Evolutionary conservation across 2,797 vertebrate genomes (phyloP), one percentile per base, ranked within the genome.

Genomic region (Coccyzus lansbergi): DNA sequence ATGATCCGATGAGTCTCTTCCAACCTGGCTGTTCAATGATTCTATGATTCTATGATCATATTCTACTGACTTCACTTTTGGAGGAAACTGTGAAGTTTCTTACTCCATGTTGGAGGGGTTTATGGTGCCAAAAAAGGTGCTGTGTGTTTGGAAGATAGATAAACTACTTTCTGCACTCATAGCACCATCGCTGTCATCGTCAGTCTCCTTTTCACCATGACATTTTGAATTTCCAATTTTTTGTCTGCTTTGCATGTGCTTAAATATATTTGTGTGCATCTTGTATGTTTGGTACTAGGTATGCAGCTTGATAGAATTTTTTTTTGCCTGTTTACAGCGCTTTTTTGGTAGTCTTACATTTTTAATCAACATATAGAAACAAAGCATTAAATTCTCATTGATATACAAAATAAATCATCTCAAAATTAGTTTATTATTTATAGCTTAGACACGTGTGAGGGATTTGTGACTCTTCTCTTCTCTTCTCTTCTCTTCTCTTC

Each of bases 341-440:
- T 75, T 78, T n/a, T 71, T 74, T 25, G 71, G 22, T 31, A 74
- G 10, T 28, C 15, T 69, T 38, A 36, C 19, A 12, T 40, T 93
- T 92, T 88, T 46, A 83, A 80, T 60, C 55, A 65, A 28, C 51
- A 7, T 72, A 16, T 53, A 48, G 7, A 63, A 83, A 12, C 29
- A 28, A 7, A 20, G 8, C 28, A 56, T 84, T 79, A 36, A 53
- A 18, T 53, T 84, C 11, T 74, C 12, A 60, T 19, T 76, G 74
- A 33, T 89, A 67, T 3, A 68, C 26, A 83, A 81, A 74, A 65
- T 80, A 76, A 90, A 59, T 79, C 0, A 60, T 63, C 17, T 75
- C 14, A 90, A 78, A 90, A 81, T 51, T 52, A 44, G 9, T 78
- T 92, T 69, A 25, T 46, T 59, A 38, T 77, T 90, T 63, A 20